phyloP scores from a whole-genome alignment of 2,797 vertebrate genomes.

The Gadopsis marmoratus region DNA sequence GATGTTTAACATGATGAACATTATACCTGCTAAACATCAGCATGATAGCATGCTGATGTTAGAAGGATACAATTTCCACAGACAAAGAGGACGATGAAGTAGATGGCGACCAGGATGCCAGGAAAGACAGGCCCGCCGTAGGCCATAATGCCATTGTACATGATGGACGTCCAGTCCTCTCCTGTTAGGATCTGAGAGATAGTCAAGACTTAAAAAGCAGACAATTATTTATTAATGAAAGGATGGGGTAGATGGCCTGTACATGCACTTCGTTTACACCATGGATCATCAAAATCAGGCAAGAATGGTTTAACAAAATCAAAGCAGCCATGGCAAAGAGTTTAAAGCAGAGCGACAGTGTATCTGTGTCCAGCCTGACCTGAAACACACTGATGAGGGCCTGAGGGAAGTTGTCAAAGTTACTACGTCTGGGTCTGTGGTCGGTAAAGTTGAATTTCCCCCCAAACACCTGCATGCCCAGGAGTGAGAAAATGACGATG shows the following conservation, averaged over 20 bases:
- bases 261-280: not conserved
- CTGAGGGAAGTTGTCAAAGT: conserved; percentile 97
- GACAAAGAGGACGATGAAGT: conserved; percentile 95
- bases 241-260: not conserved
- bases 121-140: conserved; percentile 93
- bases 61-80: conserved; percentile 98
- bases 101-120: conserved; percentile 95
- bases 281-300: not conserved
- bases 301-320: conserved; percentile 12
- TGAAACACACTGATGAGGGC: conserved; percentile 98
- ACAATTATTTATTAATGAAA: not conserved
- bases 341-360: not conserved
- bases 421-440: conserved; percentile 89
- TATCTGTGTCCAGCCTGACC: conserved; percentile 77
- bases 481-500: conserved; percentile 94
- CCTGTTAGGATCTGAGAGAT: conserved; percentile 91
- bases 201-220: conserved; percentile 13
- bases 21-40: not conserved
- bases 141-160: conserved; percentile 97
- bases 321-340: not conserved
- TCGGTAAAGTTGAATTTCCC: conserved; percentile 95
- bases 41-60: not conserved
- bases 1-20: not conserved
- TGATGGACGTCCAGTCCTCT: conserved; percentile 96
- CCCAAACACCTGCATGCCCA: conserved; percentile 99